These are phyloP conservation scores for Varecia variegata DNA, from an alignment of 2,797 vertebrate genomes.

Conservation along the genomic window DNA sequence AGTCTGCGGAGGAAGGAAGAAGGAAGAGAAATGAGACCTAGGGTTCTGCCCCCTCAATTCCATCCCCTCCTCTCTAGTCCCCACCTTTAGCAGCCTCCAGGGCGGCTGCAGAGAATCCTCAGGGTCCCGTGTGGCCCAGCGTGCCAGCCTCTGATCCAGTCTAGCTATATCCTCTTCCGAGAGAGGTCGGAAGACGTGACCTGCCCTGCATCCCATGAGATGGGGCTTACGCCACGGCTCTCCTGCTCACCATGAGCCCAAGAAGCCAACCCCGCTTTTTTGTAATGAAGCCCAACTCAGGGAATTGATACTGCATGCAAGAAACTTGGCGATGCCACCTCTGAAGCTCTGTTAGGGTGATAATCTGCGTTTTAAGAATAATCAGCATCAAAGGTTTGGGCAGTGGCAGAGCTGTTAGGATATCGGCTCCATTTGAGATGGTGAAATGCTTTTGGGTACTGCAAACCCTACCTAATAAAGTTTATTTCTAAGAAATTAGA, in stretches of 20 bases:
- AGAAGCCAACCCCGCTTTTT: not conserved
- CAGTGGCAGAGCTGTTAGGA: not conserved
- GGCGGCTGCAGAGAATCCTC: too few species aligned
- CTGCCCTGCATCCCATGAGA: accelerated
- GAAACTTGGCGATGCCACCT: not conserved
- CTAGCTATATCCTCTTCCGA: accelerated
- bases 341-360: not conserved
- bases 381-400: not conserved
- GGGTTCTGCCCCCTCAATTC: not conserved
- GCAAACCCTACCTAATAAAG: not conserved
- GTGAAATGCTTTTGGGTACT: conserved; percentile 43
- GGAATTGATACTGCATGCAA: not conserved
- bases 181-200: not conserved
- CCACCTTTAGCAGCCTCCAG: accelerated
- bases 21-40: not conserved
- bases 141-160: not conserved
- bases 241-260: not conserved
- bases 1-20: not conserved
- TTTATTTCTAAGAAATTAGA: not conserved
- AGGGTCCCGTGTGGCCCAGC: not conserved
- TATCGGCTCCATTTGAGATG: conserved; percentile 11
- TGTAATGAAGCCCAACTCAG: not conserved
- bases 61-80: not conserved
- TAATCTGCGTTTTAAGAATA: conserved; percentile 45
- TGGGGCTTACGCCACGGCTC: accelerated